A percentile compares a stretch with the other conserved stretches of the same genome.
Evolutionary conservation across 1,140 invertebrate species (phyloP).

Genomic region (Bombus fervidus): DNA sequence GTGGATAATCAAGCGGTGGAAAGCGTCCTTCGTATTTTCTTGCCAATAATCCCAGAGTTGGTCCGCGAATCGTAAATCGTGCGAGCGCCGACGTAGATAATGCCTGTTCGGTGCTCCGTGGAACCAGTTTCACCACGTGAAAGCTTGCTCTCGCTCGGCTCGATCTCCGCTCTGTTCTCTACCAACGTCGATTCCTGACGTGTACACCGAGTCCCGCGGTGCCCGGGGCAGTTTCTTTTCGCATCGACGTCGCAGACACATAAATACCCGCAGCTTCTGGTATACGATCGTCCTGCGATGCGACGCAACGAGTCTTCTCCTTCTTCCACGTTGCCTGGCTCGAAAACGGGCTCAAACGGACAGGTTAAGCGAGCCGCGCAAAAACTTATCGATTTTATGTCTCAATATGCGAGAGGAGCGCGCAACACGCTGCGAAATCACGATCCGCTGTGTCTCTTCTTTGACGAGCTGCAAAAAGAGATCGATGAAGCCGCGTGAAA

Average conservation of each 20-base stretch:
- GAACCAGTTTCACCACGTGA: conserved; percentile 57
- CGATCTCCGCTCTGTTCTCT: conserved; percentile 38
- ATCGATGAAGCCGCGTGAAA: conserved; percentile 51
- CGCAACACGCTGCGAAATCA: conserved; percentile 35
- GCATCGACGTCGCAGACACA: conserved; percentile 49
- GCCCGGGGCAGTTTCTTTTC: conserved; percentile 35
- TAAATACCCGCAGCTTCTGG: conserved; percentile 58
- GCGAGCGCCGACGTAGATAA: conserved; percentile 52
- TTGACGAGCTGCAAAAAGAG: conserved; percentile 49
- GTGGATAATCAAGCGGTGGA: conserved; percentile 3
- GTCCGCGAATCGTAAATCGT: conserved; percentile 57
- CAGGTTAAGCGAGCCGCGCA: conserved; percentile 49
- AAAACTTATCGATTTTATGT: conserved; percentile 72
- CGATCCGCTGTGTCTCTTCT: conserved; percentile 29
- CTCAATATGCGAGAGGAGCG: conserved; percentile 62
- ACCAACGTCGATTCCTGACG: conserved; percentile 52
- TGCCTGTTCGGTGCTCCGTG: conserved; percentile 8
- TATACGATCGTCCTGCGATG: conserved; percentile 5
- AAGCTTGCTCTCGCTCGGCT: conserved; percentile 8
- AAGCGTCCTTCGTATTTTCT: conserved; percentile 45
- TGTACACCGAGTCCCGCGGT: conserved; percentile 6
- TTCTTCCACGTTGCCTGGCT: neutral
- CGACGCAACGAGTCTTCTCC: neutral
- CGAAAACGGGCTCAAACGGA: neutral
- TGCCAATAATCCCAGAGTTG: conserved; percentile 46